phyloP scores from a whole-genome alignment of 2,888 invertebrate species.

The Candidula unifasciata region DNA sequence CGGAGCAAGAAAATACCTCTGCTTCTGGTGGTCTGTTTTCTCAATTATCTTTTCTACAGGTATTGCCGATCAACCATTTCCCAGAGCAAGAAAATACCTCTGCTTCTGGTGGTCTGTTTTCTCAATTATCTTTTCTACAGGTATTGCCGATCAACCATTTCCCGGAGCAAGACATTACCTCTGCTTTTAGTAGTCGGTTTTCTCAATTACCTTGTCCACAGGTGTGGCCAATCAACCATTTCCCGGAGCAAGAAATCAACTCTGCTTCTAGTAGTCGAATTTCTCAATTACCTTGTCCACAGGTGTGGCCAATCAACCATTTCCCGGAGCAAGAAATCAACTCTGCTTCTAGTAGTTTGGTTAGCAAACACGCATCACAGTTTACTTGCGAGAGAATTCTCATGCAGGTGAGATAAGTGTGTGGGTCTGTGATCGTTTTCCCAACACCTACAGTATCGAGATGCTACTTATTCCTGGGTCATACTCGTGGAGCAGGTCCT shows the following conservation, averaged over 20 bases:
- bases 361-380: slow-evolving; percentile 77
- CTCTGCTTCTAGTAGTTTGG: slow-evolving; percentile 78
- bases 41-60: too few species aligned
- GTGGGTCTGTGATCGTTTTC: not conserved
- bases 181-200: slow-evolving; percentile 78
- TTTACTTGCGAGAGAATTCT: slow-evolving; percentile 78
- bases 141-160: slow-evolving; percentile 79
- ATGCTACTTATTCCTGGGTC: too few species aligned
- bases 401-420: slow-evolving; percentile 77
- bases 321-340: slow-evolving; percentile 80
- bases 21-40: too few species aligned
- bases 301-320: slow-evolving; percentile 79
- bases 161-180: slow-evolving; percentile 79
- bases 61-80: too few species aligned
- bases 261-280: slow-evolving; percentile 78
- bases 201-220: too few species aligned
- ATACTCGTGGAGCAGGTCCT: too few species aligned
- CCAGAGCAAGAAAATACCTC: too few species aligned
- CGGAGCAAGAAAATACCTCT: too few species aligned
- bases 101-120: too few species aligned
- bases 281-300: not conserved
- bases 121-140: too few species aligned
- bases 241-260: slow-evolving; percentile 79
- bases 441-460: too few species aligned
- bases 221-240: slow-evolving; percentile 79